Evolutionary conservation across 2,888 invertebrate species (phyloP), one percentile per base, ranked within the genome.

Genomic region (Scrobipalpa atriplicella): DNA sequence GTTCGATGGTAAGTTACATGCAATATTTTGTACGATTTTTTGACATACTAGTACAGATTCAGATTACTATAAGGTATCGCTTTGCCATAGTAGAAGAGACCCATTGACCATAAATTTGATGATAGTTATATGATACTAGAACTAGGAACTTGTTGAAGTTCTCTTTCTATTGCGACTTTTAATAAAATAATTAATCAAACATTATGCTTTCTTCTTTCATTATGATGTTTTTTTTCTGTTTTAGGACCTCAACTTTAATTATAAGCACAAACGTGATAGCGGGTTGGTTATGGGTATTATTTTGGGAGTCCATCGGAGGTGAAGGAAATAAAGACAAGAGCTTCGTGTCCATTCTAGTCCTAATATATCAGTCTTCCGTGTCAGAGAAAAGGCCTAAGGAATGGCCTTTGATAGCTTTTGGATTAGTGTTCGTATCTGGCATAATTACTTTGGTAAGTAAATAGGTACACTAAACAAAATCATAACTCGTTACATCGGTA

Each of bases 361-460:
- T 94, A 71, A 94, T 95, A 71, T 95, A 95, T 77, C 94, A 95
- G 76, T 90, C 93, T 58, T 92, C 92, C 6, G 81, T 93, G 7
- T 76, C 89, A 39, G 89, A 92, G 69, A 86, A 80, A 21, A 85
- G 92, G 56, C 79, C 86, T n/a, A 93, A 93, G 36, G 82, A 92
- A 66, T 95, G 95, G 94, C 93, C 94, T 0, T 78, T 94, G 18
- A 78, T 95, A 6, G 92, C 93, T 0, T 95, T 93, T 74, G 85
- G 91, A 56, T 77, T 94, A 18, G 87, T 95, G 19, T 82, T 95
- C 13, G 76, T 94, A 58, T 93, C 95, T 67, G 95, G 95, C 68
- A 89, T 95, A 71, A 92, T 94, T 19, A 95, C 94, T 77, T 90
- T 95, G 94, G 95, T 95, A 86, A 86, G 93, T 81, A 8, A 29